These are phyloP conservation scores for Cydia pomonella DNA, from an alignment of 1,140 invertebrate species.

Conservation along the genomic window DNA sequence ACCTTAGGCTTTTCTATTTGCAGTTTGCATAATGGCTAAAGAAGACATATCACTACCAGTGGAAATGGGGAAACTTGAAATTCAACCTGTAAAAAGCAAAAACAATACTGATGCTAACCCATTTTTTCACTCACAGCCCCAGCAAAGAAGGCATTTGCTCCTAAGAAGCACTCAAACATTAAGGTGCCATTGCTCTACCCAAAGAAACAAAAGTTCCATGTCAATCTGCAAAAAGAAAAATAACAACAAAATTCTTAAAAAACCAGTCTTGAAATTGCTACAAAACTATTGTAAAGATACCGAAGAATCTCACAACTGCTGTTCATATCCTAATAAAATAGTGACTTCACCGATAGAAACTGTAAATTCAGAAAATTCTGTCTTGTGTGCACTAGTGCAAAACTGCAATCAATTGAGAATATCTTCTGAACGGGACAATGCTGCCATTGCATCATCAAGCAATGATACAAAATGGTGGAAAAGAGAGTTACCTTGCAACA, in stretches of 20 bases:
- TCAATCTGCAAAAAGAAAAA: slow-evolving; percentile 67
- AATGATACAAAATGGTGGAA: slow-evolving; percentile 63
- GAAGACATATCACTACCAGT: slow-evolving; percentile 76
- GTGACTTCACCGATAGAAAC: slow-evolving; percentile 38
- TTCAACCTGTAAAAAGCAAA: slow-evolving; percentile 66
- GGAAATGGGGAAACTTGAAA: slow-evolving; percentile 78
- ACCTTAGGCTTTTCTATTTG: slow-evolving; percentile 17
- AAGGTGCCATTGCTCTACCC: slow-evolving; percentile 58
- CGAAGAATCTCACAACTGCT: slow-evolving; percentile 49
- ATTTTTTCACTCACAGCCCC: slow-evolving; percentile 49
- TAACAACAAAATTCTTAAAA: slow-evolving; percentile 64
- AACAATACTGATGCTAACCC: slow-evolving; percentile 59
- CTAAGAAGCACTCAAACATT: slow-evolving; percentile 42
- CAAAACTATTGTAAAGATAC: slow-evolving; percentile 45
- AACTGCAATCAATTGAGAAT: slow-evolving; percentile 70
- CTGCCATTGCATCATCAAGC: slow-evolving; percentile 42
- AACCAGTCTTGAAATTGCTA: slow-evolving; percentile 70
- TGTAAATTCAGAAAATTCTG: slow-evolving; percentile 53
- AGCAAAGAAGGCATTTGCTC: slow-evolving; percentile 44
- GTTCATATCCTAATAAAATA: slow-evolving; percentile 40
- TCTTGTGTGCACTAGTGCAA: slow-evolving; percentile 62
- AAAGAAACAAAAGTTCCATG: slow-evolving; percentile 54
- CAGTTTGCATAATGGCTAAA: slow-evolving; percentile 60
- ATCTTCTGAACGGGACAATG: slow-evolving; percentile 49
- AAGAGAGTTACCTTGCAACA: slow-evolving; percentile 48